Percentiles rank a stretch among this genome's conserved stretches.
phyloP scores from a whole-genome alignment of 2,888 invertebrate genomes.

The Eremobia ochroleuca region DNA sequence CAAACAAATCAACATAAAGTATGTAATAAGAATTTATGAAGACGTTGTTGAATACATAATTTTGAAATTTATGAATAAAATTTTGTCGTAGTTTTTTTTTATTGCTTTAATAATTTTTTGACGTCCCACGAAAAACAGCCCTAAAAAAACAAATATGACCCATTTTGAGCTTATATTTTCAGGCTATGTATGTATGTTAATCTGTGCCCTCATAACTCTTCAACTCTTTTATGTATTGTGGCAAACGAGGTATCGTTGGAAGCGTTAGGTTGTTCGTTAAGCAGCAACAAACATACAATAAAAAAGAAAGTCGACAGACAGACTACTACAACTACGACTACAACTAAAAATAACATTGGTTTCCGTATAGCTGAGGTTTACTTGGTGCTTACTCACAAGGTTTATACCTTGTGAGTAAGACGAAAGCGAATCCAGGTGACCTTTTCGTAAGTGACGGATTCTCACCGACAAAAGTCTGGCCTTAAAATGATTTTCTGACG shows the following conservation, averaged over 20 bases:
- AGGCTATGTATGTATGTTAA: not conserved
- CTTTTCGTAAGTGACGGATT: not conserved
- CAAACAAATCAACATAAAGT: slow-evolving; percentile 34
- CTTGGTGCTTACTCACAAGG: not conserved
- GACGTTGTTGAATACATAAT: slow-evolving; percentile 52
- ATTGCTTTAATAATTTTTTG: not conserved
- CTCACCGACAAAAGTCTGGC: not conserved
- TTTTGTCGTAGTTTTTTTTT: not conserved
- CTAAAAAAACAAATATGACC: not conserved
- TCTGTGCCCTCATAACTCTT: not conserved
- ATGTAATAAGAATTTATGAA: slow-evolving; percentile 22
- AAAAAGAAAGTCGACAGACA: not conserved
- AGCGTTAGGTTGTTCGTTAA: not conserved
- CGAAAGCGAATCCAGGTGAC: not conserved
- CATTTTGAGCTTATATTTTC: not conserved
- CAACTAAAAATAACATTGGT: not conserved
- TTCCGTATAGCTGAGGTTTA: not conserved
- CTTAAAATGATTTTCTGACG: not conserved
- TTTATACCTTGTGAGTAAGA: too few relatives aligned
- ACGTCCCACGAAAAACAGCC: not conserved
- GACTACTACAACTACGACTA: too few relatives aligned
- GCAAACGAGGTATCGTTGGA: not conserved
- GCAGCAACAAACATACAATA: not conserved
- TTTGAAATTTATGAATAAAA: slow-evolving; percentile 57
- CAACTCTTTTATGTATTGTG: not conserved